Conservation (phyloP, 2,113 vertebrate species). For the Salvelinus namaycush region DNA sequence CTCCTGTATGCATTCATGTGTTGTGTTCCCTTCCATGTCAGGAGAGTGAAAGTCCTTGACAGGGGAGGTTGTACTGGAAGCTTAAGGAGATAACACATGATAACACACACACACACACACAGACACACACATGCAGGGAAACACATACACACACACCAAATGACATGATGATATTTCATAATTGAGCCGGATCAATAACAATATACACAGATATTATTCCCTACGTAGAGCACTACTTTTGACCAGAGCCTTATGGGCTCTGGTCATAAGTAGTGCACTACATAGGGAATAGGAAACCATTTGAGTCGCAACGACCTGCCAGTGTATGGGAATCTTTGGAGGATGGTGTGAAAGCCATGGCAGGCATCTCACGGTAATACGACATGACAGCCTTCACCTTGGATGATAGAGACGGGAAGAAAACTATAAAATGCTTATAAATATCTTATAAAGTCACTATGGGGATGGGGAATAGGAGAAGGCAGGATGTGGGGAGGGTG, state of each 20-base stretch:
- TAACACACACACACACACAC: background rate
- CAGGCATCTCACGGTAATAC: slow-evolving; percentile 56
- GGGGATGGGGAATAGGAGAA: background rate
- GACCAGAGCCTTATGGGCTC: too few relatives aligned
- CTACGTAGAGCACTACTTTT: too few relatives aligned
- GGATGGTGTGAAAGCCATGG: slow-evolving; percentile 36
- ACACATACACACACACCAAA: slow-evolving; percentile 26
- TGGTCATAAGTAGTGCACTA: too few relatives aligned
- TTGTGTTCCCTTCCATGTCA: too few relatives aligned
- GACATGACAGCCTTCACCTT: slow-evolving; percentile 71
- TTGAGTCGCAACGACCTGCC: slow-evolving; percentile 20
- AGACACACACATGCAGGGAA: background rate
- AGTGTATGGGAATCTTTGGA: slow-evolving; percentile 24
- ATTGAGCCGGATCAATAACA: slow-evolving; percentile 53
- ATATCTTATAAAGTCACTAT: slow-evolving; percentile 64
- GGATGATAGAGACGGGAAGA: slow-evolving; percentile 66
- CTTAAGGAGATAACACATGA: background rate
- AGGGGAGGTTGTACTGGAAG: background rate
- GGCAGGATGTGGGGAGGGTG: background rate
- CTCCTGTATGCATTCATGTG: too few relatives aligned
- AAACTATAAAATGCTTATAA: slow-evolving; percentile 73
- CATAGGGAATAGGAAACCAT: too few relatives aligned
- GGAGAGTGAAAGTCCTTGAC: too few relatives aligned
- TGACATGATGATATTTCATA: slow-evolving; percentile 58
- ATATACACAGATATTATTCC: slow-evolving; percentile 20